Evolutionary conservation across 2,113 vertebrate genomes (phyloP).

Genomic region (Poecile atricapillus): DNA sequence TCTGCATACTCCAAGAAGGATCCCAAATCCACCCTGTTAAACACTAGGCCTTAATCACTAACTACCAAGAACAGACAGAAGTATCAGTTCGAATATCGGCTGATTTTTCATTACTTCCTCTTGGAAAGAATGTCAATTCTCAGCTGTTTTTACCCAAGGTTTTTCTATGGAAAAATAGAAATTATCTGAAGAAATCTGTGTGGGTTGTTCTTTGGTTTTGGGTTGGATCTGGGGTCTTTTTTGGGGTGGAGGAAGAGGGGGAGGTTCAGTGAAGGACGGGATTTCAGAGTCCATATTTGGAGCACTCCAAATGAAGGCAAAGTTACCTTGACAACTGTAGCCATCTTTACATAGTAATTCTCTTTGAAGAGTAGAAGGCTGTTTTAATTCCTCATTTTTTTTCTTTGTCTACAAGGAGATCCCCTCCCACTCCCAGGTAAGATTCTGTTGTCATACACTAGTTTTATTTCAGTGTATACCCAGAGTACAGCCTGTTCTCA

Average conservation of each 20-base stretch:
- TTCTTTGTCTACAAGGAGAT: background rate
- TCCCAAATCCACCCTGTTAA: background rate
- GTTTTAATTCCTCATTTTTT: background rate
- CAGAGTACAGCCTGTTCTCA: slow-evolving; percentile 14
- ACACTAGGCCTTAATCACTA: background rate
- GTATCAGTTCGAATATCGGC: background rate
- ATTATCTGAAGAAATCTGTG: background rate
- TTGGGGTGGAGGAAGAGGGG: too few relatives aligned
- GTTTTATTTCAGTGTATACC: background rate
- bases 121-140: background rate
- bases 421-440: background rate
- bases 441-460: background rate
- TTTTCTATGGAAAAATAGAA: background rate
- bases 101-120: background rate
- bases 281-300: background rate
- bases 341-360: slow-evolving; percentile 22
- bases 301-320: slow-evolving; percentile 15
- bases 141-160: background rate
- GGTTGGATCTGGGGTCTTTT: background rate
- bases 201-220: background rate
- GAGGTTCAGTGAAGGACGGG: background rate
- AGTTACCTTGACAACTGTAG: slow-evolving; percentile 59
- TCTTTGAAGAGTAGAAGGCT: background rate
- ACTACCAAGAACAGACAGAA: background rate
- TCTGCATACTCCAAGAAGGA: background rate